A percentile compares a stretch with the other conserved stretches of the same genome.
Conservation (phyloP, 2,113 vertebrate genomes). For the Leucopsar rothschildi region DNA sequence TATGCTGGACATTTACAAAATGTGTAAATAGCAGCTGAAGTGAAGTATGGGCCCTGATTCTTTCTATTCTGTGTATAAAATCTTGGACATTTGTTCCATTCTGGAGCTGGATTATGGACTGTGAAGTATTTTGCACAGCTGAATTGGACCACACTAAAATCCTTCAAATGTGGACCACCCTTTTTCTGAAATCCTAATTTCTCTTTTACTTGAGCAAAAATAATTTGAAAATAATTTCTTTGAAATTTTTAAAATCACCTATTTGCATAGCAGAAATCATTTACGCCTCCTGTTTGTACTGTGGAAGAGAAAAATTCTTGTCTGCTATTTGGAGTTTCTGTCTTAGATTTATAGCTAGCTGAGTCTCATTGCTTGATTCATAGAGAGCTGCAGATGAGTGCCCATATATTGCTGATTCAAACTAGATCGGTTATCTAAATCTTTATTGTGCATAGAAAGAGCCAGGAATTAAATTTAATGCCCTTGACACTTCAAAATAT, state of each 20-base stretch:
- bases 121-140: not conserved
- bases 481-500: not conserved
- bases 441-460: conserved; percentile 6
- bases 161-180: not conserved
- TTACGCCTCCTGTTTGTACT: not conserved
- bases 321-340: not conserved
- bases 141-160: not conserved
- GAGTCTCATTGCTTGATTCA: not conserved
- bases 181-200: not conserved
- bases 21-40: not conserved
- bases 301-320: not conserved
- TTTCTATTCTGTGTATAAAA: not conserved
- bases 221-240: not conserved
- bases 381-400: not conserved
- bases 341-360: not conserved
- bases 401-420: not conserved
- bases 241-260: not conserved
- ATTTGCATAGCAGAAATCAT: not conserved
- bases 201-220: not conserved
- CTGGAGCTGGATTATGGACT: not conserved
- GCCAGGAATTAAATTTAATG: not conserved
- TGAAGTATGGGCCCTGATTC: not conserved
- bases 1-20: not conserved
- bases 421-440: not conserved
- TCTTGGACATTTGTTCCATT: not conserved